phyloP scores from a whole-genome alignment of 2,113 vertebrate species.

The Phasianus colchicus region DNA sequence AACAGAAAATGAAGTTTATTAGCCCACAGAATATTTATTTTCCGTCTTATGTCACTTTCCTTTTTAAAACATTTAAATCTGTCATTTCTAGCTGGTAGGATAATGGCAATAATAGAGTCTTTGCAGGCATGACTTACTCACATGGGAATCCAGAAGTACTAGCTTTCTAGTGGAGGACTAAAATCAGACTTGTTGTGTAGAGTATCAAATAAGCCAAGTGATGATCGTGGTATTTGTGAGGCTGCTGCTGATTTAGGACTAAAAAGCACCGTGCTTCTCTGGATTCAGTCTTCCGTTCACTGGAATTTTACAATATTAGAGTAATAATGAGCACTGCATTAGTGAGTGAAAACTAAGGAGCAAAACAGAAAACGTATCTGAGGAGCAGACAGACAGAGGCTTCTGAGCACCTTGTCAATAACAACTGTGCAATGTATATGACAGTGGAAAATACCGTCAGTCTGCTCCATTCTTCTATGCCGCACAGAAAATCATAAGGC shows the following conservation, averaged over 20 bases:
- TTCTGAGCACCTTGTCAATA: not conserved
- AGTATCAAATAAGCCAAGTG: not conserved
- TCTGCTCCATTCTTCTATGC: not conserved
- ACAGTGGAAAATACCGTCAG: not conserved
- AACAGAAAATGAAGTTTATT: not conserved
- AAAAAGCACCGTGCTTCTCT: not conserved
- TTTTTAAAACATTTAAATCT: not conserved
- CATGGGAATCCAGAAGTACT: not conserved
- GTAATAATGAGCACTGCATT: not conserved
- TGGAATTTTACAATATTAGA: not conserved
- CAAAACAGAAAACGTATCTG: not conserved
- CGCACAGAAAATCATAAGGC: not conserved
- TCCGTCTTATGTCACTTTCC: not conserved
- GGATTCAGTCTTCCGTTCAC: not conserved
- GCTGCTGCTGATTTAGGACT: accelerated
- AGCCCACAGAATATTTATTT: not conserved
- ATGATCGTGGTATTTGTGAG: not conserved
- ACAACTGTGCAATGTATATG: not conserved
- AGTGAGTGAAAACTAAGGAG: not conserved
- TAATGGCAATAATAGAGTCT: not conserved
- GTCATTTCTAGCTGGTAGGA: not conserved
- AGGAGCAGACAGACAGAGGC: not conserved
- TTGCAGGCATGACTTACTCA: not conserved
- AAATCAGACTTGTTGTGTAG: not conserved
- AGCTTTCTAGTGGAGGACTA: not conserved